These are phyloP conservation scores for Physella acuta DNA, from an alignment of 1,140 invertebrate species.

Conservation along the genomic window DNA sequence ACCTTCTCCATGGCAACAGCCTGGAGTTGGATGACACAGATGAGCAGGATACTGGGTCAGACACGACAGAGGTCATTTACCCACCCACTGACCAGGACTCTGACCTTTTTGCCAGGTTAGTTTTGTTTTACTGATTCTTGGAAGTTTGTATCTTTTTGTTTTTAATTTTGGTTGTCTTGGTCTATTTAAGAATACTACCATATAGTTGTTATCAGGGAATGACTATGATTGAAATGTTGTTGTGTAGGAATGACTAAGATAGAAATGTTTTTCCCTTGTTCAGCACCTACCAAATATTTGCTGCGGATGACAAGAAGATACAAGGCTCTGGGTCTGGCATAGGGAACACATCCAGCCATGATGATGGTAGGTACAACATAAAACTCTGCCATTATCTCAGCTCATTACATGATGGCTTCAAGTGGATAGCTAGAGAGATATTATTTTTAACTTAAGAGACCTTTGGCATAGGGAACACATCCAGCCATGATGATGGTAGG, in stretches of 20 bases:
- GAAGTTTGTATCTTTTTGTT: not conserved
- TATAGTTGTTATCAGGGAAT: too few relatives aligned
- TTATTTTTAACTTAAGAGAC: too few relatives aligned
- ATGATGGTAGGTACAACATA: constrained; percentile 29
- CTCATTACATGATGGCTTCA: too few relatives aligned
- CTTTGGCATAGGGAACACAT: constrained; percentile 7
- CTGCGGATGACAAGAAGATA: constrained; percentile 28
- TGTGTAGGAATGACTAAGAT: too few relatives aligned
- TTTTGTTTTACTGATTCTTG: not conserved
- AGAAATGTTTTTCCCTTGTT: constrained; percentile 24
- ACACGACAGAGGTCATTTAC: constrained; percentile 47
- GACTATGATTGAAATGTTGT: not conserved
- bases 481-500: constrained; percentile 34
- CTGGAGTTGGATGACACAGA: constrained; percentile 42
- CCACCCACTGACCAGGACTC: constrained; percentile 44
- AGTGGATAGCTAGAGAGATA: too few relatives aligned
- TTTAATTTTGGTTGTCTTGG: too few relatives aligned
- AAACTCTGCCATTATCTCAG: too few relatives aligned
- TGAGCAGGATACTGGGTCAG: constrained; percentile 35
- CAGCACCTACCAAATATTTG: constrained; percentile 46
- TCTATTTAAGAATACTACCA: too few relatives aligned
- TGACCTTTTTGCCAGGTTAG: constrained; percentile 38
- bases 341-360: constrained; percentile 23
- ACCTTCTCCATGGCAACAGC: constrained; percentile 11
- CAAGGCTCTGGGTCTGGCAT: not conserved